Conservation (phyloP, 1,140 invertebrate species). For the Rhynchophorus ferrugineus region DNA sequence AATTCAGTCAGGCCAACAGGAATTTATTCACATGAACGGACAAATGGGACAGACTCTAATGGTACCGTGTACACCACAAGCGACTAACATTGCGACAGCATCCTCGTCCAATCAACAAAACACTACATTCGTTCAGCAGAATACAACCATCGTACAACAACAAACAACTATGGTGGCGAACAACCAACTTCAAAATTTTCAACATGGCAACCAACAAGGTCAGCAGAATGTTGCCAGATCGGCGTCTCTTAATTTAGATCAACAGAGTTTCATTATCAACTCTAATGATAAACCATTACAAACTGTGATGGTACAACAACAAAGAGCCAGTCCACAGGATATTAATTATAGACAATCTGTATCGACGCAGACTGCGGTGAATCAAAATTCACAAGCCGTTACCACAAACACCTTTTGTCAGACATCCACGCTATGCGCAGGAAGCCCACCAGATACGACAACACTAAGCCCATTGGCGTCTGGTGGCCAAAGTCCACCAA, state of each 20-base stretch:
- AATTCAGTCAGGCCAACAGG: slow-evolving; percentile 50
- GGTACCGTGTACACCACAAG: slow-evolving; percentile 60
- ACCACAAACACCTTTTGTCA: slow-evolving; percentile 50
- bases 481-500: slow-evolving; percentile 48
- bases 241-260: slow-evolving; percentile 35
- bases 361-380: slow-evolving; percentile 63
- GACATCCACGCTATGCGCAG: slow-evolving; percentile 41
- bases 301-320: slow-evolving; percentile 44
- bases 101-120: slow-evolving; percentile 57
- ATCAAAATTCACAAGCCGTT: slow-evolving; percentile 50
- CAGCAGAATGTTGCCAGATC: slow-evolving; percentile 22
- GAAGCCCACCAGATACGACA: slow-evolving; percentile 68
- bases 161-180: slow-evolving; percentile 67
- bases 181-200: slow-evolving; percentile 42
- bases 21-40: slow-evolving; percentile 58
- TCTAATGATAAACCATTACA: slow-evolving; percentile 42
- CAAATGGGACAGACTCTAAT: slow-evolving; percentile 69
- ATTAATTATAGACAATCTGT: slow-evolving; percentile 53
- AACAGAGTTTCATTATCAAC: slow-evolving; percentile 36
- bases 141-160: slow-evolving; percentile 58
- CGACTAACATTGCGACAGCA: slow-evolving; percentile 50
- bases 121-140: slow-evolving; percentile 64
- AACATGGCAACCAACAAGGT: slow-evolving; percentile 26
- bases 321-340: slow-evolving; percentile 37
- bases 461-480: slow-evolving; percentile 61